These are phyloP conservation scores for Acropora tenuis DNA, from an alignment of 64 coral and sea anemone species.

Conservation along the genomic window DNA sequence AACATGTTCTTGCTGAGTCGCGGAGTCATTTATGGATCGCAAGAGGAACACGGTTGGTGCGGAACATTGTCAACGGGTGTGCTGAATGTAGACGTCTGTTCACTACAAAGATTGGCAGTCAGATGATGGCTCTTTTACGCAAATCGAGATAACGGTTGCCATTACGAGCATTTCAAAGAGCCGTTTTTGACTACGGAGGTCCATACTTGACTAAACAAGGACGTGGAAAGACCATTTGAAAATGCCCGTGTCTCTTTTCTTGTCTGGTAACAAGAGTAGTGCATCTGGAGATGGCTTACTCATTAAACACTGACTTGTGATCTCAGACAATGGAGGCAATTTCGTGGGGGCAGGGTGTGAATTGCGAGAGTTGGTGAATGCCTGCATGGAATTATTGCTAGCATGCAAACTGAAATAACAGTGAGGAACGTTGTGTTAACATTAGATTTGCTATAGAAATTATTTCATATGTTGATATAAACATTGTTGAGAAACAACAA, in stretches of 20 bases:
- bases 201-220: conserved; percentile 45
- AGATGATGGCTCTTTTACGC: conserved; percentile 46
- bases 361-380: conserved; percentile 34
- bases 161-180: not conserved
- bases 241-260: conserved; percentile 55
- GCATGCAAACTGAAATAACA: too few species aligned
- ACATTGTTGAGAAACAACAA: too few species aligned
- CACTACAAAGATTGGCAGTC: conserved; percentile 8
- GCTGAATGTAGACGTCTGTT: conserved; percentile 37
- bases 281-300: conserved; percentile 44
- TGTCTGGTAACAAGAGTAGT: conserved; percentile 43
- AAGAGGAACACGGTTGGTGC: conserved; percentile 35
- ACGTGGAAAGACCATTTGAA: not conserved
- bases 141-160: not conserved
- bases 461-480: too few species aligned
- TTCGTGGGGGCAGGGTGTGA: conserved; percentile 45
- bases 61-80: conserved; percentile 34
- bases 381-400: too few species aligned
- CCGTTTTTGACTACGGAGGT: conserved; percentile 26
- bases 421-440: too few species aligned
- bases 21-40: conserved; percentile 46
- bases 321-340: conserved; percentile 27
- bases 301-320: conserved; percentile 27
- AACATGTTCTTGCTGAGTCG: conserved; percentile 31
- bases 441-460: too few species aligned